Evolutionary conservation across 2,797 vertebrate species (phyloP).

Genomic region (Echiichthys vipera): DNA sequence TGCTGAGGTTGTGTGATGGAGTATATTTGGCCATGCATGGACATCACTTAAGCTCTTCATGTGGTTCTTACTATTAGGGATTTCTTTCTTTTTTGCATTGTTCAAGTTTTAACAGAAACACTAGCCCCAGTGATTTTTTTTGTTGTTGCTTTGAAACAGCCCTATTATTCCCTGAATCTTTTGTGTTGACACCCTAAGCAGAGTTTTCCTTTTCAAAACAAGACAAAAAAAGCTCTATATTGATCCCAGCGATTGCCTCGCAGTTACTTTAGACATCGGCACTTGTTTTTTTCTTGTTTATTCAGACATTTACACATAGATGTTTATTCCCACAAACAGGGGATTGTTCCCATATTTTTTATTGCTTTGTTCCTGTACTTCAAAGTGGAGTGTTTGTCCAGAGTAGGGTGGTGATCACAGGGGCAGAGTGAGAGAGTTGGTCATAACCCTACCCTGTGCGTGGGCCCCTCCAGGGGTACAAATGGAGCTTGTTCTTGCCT

Average conservation of each 20-base stretch:
- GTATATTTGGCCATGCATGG: slow-evolving; percentile 48
- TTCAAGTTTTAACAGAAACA: not conserved
- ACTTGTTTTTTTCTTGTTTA: slow-evolving; percentile 29
- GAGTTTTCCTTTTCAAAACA: slow-evolving; percentile 8
- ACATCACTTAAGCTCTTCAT: slow-evolving; percentile 29
- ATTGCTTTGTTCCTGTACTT: slow-evolving; percentile 72
- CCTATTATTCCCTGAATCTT: slow-evolving; percentile 3
- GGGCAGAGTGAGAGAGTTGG: slow-evolving; percentile 63
- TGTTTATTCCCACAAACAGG: slow-evolving; percentile 55
- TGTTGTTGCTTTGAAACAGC: not conserved
- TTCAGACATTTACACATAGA: slow-evolving; percentile 43
- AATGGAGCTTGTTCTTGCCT: slow-evolving; percentile 92
- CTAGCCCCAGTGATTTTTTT: not conserved
- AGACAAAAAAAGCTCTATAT: slow-evolving; percentile 1
- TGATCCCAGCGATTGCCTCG: slow-evolving; percentile 27
- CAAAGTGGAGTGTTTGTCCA: slow-evolving; percentile 84
- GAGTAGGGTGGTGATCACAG: slow-evolving; percentile 85
- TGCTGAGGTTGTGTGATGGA: slow-evolving; percentile 58
- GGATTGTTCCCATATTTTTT: slow-evolving; percentile 64
- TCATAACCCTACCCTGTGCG: slow-evolving; percentile 69
- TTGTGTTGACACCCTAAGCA: slow-evolving; percentile 17
- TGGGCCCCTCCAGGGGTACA: slow-evolving; percentile 85
- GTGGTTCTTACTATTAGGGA: slow-evolving; percentile 11
- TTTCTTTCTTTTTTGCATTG: slow-evolving; percentile 16
- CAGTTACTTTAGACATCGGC: slow-evolving; percentile 18